phyloP scores from a whole-genome alignment of 1,140 invertebrate genomes.

The Lineus longissimus region DNA sequence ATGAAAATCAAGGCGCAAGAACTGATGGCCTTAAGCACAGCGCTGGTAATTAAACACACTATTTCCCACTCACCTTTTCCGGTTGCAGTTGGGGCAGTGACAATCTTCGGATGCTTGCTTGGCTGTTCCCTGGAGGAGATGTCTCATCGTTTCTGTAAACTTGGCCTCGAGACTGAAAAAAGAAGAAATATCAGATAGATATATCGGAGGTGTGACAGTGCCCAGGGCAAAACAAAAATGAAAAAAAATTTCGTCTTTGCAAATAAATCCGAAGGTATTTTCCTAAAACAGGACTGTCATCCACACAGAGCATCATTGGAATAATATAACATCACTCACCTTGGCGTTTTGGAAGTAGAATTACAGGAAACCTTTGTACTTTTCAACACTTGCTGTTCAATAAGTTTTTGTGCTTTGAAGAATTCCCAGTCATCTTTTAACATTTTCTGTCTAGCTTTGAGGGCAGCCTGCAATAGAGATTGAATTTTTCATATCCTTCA shows the following conservation, averaged over 20 bases:
- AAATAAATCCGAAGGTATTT: too few species aligned
- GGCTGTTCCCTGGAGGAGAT: constrained; percentile 40
- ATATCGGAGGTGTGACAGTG: too few species aligned
- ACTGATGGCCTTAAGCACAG: too few species aligned
- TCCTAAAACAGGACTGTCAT: too few species aligned
- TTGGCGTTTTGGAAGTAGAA: too few species aligned
- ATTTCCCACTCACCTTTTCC: constrained; percentile 45
- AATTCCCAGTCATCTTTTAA: constrained; percentile 60
- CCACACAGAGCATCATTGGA: too few species aligned
- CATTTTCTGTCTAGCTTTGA: constrained; percentile 58
- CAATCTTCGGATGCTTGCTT: constrained; percentile 40
- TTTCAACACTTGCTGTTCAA: constrained; percentile 54
- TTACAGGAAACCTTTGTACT: constrained; percentile 25
- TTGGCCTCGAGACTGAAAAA: constrained; percentile 38
- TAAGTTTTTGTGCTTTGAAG: constrained; percentile 57
- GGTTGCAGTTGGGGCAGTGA: constrained; percentile 45
- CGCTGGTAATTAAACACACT: too few species aligned
- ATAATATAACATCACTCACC: too few species aligned
- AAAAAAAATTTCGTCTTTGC: too few species aligned
- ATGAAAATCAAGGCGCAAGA: too few species aligned
- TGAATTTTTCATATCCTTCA: background rate
- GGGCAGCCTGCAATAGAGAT: constrained; percentile 47
- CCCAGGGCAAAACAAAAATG: too few species aligned
- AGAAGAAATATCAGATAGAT: too few species aligned
- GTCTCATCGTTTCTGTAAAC: constrained; percentile 49